These are phyloP conservation scores for Vespertilio murinus DNA, from an alignment of 2,797 vertebrate genomes.

Conservation along the genomic window DNA sequence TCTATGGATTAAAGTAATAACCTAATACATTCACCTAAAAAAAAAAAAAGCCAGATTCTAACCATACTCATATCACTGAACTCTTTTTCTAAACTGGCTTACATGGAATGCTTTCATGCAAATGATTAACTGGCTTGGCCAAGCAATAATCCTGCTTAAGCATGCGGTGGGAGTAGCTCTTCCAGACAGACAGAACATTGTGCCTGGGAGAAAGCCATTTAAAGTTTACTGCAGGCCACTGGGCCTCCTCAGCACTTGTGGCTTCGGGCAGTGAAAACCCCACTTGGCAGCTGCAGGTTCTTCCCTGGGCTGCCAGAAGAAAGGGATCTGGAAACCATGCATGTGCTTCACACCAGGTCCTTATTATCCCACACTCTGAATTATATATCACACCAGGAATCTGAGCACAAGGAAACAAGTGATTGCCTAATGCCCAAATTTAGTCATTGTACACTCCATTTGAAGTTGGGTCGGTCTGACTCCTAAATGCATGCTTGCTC, in stretches of 20 bases:
- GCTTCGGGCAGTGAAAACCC: background rate
- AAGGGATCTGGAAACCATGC: background rate
- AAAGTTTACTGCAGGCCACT: background rate
- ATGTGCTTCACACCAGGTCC: background rate
- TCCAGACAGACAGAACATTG: background rate
- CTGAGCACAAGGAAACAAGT: background rate
- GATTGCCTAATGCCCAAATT: background rate
- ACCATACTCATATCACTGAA: background rate
- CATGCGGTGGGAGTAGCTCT: background rate
- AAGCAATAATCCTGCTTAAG: background rate
- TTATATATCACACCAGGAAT: background rate
- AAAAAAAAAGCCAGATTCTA: background rate
- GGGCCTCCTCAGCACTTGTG: background rate
- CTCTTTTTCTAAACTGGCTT: background rate
- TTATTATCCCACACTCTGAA: background rate
- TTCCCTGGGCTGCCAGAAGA: background rate
- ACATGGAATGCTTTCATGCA: background rate
- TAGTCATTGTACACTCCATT: background rate
- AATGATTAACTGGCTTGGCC: conserved; percentile 8
- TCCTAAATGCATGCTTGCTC: background rate
- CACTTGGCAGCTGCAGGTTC: background rate
- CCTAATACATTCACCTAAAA: background rate
- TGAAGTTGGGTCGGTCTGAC: conserved; percentile 1
- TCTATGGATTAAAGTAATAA: background rate
- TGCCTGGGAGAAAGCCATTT: background rate